Percentiles rank a stretch among this genome's conserved stretches.
These are phyloP conservation scores for Phrynocephalus forsythii DNA, from an alignment of 2,797 vertebrate species.

Conservation along the genomic window DNA sequence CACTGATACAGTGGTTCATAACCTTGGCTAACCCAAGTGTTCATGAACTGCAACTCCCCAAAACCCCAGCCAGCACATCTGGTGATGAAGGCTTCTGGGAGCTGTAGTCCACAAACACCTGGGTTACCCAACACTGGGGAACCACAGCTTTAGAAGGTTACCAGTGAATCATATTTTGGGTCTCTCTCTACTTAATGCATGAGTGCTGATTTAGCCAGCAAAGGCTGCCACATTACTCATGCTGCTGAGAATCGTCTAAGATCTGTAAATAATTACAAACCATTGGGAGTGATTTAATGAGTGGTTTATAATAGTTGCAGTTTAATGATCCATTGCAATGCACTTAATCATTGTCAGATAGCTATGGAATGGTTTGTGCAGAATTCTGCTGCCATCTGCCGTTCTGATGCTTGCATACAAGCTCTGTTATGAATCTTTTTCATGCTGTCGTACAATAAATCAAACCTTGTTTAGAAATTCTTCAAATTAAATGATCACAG, in stretches of 20 bases:
- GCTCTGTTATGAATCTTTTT: neutral
- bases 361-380: neutral
- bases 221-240: neutral
- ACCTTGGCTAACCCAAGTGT: too few species aligned
- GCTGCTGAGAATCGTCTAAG: constrained; percentile 5
- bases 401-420: neutral
- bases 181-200: neutral
- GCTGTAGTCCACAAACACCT: too few species aligned
- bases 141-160: neutral
- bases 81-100: too few species aligned
- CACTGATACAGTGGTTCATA: too few species aligned
- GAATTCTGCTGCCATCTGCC: constrained; percentile 40
- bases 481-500: neutral
- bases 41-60: too few species aligned
- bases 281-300: constrained; percentile 21
- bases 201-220: neutral
- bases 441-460: neutral
- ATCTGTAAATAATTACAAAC: constrained; percentile 29
- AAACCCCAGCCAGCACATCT: too few species aligned
- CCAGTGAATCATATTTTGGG: neutral
- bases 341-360: constrained; percentile 5
- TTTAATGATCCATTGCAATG: constrained; percentile 6
- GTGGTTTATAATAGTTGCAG: constrained; percentile 25
- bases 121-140: too few species aligned
- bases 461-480: neutral